phyloP scores from a whole-genome alignment of 2,113 vertebrate genomes.

The Toxotes chatareus region DNA sequence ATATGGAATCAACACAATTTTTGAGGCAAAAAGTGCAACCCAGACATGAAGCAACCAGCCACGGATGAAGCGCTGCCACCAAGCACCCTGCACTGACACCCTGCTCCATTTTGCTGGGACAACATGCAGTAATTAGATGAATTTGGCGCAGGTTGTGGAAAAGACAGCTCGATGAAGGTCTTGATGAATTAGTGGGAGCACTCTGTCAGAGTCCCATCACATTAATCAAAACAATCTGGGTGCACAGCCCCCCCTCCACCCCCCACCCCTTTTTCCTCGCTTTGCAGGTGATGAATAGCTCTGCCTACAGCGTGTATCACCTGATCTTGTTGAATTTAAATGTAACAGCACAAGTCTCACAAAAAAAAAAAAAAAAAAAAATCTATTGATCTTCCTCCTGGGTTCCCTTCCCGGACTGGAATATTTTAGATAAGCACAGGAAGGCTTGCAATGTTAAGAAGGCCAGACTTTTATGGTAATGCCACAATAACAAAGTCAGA shows the following conservation, averaged over 20 bases:
- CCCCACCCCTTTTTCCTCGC: neutral
- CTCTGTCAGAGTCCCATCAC: slow-evolving; percentile 82
- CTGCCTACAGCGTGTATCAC: slow-evolving; percentile 66
- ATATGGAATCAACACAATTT: slow-evolving; percentile 43
- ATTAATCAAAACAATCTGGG: slow-evolving; percentile 87
- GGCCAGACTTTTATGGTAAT: slow-evolving; percentile 54
- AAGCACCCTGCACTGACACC: slow-evolving; percentile 63
- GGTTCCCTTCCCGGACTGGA: slow-evolving; percentile 39
- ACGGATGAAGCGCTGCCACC: slow-evolving; percentile 70
- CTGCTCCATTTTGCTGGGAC: slow-evolving; percentile 77
- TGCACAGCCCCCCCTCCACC: slow-evolving; percentile 63
- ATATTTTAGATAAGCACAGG: slow-evolving; percentile 68
- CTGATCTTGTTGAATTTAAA: slow-evolving; percentile 79
- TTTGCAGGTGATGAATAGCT: slow-evolving; percentile 80
- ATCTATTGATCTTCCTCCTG: slow-evolving; percentile 69
- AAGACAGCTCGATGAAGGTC: slow-evolving; percentile 80
- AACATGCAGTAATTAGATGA: slow-evolving; percentile 85
- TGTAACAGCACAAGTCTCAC: slow-evolving; percentile 68
- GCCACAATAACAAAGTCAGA: slow-evolving; percentile 28
- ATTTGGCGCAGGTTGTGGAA: slow-evolving; percentile 78
- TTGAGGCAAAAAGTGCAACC: slow-evolving; percentile 75
- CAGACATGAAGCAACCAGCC: slow-evolving; percentile 72
- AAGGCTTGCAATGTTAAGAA: slow-evolving; percentile 35
- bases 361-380: slow-evolving; percentile 3
- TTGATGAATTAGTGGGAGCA: slow-evolving; percentile 87